Conservation (phyloP, 2,797 vertebrate genomes). For the Borostomias antarcticus region DNA sequence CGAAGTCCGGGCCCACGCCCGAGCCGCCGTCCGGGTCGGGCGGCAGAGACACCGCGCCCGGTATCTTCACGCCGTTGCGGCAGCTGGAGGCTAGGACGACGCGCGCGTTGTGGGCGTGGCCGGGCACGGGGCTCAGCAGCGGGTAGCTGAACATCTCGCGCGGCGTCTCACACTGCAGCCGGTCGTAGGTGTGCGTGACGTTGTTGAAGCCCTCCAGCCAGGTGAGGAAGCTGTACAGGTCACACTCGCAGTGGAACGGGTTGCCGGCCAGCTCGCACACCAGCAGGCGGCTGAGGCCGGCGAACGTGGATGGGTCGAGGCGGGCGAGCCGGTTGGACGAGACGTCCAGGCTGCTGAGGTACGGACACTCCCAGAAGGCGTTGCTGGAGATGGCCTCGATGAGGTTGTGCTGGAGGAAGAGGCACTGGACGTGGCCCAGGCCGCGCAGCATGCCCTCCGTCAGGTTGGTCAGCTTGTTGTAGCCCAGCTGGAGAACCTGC, state of each 20-base stretch:
- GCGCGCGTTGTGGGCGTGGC: conserved; percentile 90
- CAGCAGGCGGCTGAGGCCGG: conserved; percentile 87
- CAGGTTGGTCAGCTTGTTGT: conserved; percentile 96
- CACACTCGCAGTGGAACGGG: conserved; percentile 96
- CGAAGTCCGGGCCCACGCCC: conserved; percentile 83
- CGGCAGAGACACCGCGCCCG: conserved; percentile 84
- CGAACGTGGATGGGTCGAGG: conserved; percentile 91
- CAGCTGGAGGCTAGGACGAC: conserved; percentile 91
- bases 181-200: conserved; percentile 95
- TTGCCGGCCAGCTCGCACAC: conserved; percentile 97
- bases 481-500: conserved; percentile 93
- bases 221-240: conserved; percentile 90
- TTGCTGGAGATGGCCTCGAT: conserved; percentile 92
- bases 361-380: conserved; percentile 94
- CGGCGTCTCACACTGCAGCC: conserved; percentile 95
- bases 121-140: conserved; percentile 85
- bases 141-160: conserved; percentile 91
- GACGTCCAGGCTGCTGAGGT: conserved; percentile 95
- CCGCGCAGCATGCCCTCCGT: conserved; percentile 96
- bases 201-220: conserved; percentile 98
- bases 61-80: conserved; percentile 88
- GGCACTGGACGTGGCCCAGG: conserved; percentile 91
- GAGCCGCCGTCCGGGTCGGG: conserved; percentile 90
- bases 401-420: conserved; percentile 97
- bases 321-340: conserved; percentile 95